phyloP scores from a whole-genome alignment of 2,888 invertebrate species.

The Cryptocephalus moraei region DNA sequence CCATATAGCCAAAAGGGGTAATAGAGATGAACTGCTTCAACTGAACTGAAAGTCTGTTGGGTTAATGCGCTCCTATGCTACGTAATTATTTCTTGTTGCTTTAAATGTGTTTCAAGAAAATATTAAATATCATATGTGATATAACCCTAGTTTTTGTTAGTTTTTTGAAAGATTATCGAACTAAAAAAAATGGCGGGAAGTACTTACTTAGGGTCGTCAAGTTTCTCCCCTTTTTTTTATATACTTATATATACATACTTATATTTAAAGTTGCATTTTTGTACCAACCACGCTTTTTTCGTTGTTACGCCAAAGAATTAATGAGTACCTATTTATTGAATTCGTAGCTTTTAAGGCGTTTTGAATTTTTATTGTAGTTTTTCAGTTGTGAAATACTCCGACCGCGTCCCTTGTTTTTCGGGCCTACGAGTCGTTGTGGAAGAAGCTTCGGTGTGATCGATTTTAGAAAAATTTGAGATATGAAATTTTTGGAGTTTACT shows the following conservation, averaged over 20 bases:
- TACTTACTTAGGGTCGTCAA: conserved; percentile 8
- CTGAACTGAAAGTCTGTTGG: neutral
- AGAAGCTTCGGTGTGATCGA: conserved; percentile 8
- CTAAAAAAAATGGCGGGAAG: conserved; percentile 8
- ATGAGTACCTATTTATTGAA: conserved; percentile 1
- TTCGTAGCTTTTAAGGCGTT: neutral
- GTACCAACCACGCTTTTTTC: conserved; percentile 13
- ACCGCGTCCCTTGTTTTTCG: conserved; percentile 5
- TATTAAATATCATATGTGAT: conserved; percentile 33
- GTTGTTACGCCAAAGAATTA: conserved; percentile 12
- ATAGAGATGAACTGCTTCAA: neutral
- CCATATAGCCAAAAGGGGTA: too few relatives aligned
- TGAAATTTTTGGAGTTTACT: neutral
- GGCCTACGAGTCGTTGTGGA: conserved; percentile 6
- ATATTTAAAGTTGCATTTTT: conserved; percentile 12
- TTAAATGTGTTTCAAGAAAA: conserved; percentile 29
- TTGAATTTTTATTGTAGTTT: too few relatives aligned
- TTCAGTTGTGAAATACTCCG: too few relatives aligned
- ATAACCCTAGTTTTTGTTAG: conserved; percentile 26
- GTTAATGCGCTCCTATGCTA: conserved; percentile 23
- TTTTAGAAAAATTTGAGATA: too few relatives aligned
- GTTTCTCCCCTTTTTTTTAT: too few relatives aligned
- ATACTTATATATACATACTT: neutral
- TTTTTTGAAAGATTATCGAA: conserved; percentile 2
- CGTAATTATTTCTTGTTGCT: conserved; percentile 31